Base-by-base conservation (phyloP, 2,113 vertebrate species). In the Pyrgilauda ruficollis region DNA sequence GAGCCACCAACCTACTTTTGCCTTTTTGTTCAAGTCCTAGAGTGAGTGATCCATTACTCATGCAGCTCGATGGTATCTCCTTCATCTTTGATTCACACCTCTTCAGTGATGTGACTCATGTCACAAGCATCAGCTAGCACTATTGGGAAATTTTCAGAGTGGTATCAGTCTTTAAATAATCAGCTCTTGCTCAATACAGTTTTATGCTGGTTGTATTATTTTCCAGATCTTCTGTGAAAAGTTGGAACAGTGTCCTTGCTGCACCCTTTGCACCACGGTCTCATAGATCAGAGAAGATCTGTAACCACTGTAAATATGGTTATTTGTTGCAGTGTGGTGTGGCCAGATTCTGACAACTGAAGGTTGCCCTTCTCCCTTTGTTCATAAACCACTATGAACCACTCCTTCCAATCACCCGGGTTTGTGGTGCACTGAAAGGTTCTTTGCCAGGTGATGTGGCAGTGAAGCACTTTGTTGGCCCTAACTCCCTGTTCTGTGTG, bases 401-500 rank as follows among this genome's bases (percentile, higher is more conserved):
- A 10, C 6, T 28, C 3, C 23, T 89, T 56, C 14, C 3, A 75
- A 13, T 50, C 15, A 16, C 33, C 11, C 0, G 2, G 4, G 19
- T n/a, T 47, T 61, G 58, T 79, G 63, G 33, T 62, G 27, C 6
- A 58, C 37, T 22, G 46, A 18, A 67, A 82, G 11, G 10, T 43
- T 82, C 50, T 84, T 7, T 21, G 27, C 77, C 13, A 37, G 43
- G 21, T 37, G 11, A 31, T 62, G 21, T 35, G 61, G 55, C 50
- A 46, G 56, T 4, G 13, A 44, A 74, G 21, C 2, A 2, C 26
- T 68, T 19, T 24, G 30, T 31, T 44, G 11, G 41, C 49, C 41
- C 74, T 61, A 30, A 52, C n/a, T 28, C 39, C 6, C 14, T 2
- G 0, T 30, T 47, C 17, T 35, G 50, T 0, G 0, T 39, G 63